Evolutionary conservation across 2,888 invertebrate genomes (phyloP).

Genomic region (Nemoura dubitans): DNA sequence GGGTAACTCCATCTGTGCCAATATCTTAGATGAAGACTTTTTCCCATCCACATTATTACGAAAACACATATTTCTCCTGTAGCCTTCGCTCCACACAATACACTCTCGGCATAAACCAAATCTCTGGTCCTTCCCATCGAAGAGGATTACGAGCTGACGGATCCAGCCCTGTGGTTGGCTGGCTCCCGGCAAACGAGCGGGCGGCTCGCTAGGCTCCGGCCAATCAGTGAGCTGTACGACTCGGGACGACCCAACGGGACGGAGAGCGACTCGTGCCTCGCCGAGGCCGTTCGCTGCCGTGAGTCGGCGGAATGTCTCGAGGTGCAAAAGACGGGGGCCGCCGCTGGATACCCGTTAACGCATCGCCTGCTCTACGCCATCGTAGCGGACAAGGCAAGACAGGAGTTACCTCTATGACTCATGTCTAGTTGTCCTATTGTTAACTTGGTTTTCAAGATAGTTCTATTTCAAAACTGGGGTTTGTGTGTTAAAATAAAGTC

Average conservation of each 20-base stretch:
- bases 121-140: neutral
- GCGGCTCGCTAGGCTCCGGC: neutral
- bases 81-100: too few species aligned
- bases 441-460: too few species aligned
- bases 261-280: constrained; percentile 20
- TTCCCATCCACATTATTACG: too few species aligned
- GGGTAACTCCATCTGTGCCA: too few species aligned
- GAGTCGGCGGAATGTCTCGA: neutral
- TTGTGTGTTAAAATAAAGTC: too few species aligned
- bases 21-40: too few species aligned
- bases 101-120: neutral
- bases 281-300: neutral
- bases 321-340: neutral
- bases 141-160: too few species aligned
- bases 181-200: neutral
- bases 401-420: neutral
- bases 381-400: neutral
- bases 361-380: neutral
- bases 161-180: neutral
- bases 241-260: constrained; percentile 2
- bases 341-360: neutral
- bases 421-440: too few species aligned
- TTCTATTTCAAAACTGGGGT: too few species aligned
- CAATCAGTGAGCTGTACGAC: neutral
- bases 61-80: too few species aligned